phyloP scores from a whole-genome alignment of 1,140 invertebrate genomes.

The Drosophila lacertosa region DNA sequence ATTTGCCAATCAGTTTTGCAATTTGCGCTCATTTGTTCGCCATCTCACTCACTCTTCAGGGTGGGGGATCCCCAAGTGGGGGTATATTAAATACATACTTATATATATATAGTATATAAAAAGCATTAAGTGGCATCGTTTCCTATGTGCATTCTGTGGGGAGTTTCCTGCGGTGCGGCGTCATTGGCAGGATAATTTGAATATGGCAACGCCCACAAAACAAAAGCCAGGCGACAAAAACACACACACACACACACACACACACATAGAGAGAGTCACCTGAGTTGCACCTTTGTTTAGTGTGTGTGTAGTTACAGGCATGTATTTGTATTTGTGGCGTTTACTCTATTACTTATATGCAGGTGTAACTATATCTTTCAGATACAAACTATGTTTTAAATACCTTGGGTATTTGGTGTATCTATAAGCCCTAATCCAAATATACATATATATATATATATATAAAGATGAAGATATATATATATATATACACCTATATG shows the following conservation, averaged over 20 bases:
- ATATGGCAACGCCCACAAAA: constrained; percentile 67
- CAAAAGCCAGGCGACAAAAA: constrained; percentile 33
- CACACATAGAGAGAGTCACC: not conserved
- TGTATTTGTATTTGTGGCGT: no score
- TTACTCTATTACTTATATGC: not conserved
- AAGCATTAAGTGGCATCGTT: constrained; percentile 29
- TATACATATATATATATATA: no score
- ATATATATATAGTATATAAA: not conserved
- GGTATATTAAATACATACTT: not conserved
- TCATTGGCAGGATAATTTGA: constrained; percentile 57
- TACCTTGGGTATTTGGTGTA: no score
- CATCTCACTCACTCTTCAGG: not conserved
- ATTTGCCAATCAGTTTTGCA: constrained; percentile 32
- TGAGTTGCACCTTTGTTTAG: constrained; percentile 49
- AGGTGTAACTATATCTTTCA: no score
- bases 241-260: constrained; percentile 1
- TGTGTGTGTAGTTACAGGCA: no score
- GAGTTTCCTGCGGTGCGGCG: constrained; percentile 2
- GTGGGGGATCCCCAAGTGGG: not conserved
- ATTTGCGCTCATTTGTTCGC: constrained; percentile 34
- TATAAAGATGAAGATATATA: no score
- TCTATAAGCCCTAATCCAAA: no score
- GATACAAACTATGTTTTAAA: no score
- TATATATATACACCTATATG: no score
- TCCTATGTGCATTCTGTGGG: constrained; percentile 18